Evolutionary conservation across 2,797 vertebrate genomes (phyloP), one percentile per base, ranked within the genome.

Genomic region (Spatula versicolor): DNA sequence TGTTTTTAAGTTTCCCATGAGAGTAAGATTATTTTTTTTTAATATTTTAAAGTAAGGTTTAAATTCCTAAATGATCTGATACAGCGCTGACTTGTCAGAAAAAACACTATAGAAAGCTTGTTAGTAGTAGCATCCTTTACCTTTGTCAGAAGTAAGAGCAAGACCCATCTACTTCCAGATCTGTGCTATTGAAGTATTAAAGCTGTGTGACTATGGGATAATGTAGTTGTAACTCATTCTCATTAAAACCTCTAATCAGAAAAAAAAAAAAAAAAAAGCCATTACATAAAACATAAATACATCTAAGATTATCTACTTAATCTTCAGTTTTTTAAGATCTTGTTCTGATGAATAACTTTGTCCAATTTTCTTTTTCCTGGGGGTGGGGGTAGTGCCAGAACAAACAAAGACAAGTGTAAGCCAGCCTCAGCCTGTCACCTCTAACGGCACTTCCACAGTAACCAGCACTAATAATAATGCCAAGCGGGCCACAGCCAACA

Each of bases 401-500:
- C 97, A 98, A 97, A 98, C 98, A 96, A 98, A 98, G 98, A 98
- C 98, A 96, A 98, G 98, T 96, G 98, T 98, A 97, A 98, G 98
- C 98, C 98, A 98, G 98, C 98, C 98, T 97, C 98, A 98, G 98
- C 98, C 99, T 96, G 97, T 98, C 98, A 98, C 97, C 97, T 98
- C 96, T 92, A 97, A 93, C 97, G 98, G 98, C 97, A 97, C 98
- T 98, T 98, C 98, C 95, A 90, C 98, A 98, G 98, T 97, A 97
- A 98, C 98, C 98, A 98, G 98, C 98, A 98, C 98, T 98, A 96
- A 98, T 98, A 99, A 99, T 99, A 97, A 99, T 99, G 99, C 99
- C 98, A 99, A 99, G 98, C 98, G 98, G 98, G 98, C 98, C 98
- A 95, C 98, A 98, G 98, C 98, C 98, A 97, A 78, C 98, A 97